Evolutionary conservation across 35 echinoderm and acorn worm species (phyloP).

Genomic region (Holothuria glaberrima): DNA sequence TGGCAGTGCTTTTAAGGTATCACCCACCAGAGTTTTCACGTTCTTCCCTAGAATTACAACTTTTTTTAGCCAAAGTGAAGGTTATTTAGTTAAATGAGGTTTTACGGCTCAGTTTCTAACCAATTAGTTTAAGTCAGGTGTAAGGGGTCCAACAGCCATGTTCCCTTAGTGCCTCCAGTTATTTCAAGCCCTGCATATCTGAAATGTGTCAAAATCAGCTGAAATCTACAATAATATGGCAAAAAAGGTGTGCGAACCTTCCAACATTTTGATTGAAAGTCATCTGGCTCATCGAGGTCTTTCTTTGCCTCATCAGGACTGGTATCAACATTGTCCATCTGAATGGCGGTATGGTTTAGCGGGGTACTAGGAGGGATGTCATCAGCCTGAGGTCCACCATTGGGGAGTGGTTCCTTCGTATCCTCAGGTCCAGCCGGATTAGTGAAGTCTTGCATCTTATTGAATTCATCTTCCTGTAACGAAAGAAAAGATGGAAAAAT

Average conservation of each 20-base stretch:
- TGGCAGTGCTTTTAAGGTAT: too few species aligned
- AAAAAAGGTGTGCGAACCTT: background rate
- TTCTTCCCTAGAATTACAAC: too few species aligned
- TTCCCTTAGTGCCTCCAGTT: too few species aligned
- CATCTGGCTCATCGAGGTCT: background rate
- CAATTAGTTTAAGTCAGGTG: too few species aligned
- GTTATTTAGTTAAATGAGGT: too few species aligned
- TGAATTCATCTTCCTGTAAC: slow-evolving; percentile 48
- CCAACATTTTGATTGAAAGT: slow-evolving; percentile 28
- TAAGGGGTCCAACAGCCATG: too few species aligned
- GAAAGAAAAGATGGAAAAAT: background rate
- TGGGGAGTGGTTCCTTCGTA: slow-evolving; percentile 1
- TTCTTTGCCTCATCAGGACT: background rate
- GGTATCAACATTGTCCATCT: background rate
- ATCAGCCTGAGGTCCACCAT: background rate
- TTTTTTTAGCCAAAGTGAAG: too few species aligned
- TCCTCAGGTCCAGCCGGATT: background rate
- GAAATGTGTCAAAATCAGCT: too few species aligned
- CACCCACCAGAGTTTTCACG: too few species aligned
- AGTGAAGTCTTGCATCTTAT: slow-evolving; percentile 19
- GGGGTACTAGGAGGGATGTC: slow-evolving; percentile 35
- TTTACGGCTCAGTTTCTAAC: too few species aligned
- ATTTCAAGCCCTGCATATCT: too few species aligned
- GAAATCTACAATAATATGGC: too few species aligned
- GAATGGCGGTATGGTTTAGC: background rate